Conservation (phyloP, 1,140 invertebrate species). For the Drosophila mayri region DNA sequence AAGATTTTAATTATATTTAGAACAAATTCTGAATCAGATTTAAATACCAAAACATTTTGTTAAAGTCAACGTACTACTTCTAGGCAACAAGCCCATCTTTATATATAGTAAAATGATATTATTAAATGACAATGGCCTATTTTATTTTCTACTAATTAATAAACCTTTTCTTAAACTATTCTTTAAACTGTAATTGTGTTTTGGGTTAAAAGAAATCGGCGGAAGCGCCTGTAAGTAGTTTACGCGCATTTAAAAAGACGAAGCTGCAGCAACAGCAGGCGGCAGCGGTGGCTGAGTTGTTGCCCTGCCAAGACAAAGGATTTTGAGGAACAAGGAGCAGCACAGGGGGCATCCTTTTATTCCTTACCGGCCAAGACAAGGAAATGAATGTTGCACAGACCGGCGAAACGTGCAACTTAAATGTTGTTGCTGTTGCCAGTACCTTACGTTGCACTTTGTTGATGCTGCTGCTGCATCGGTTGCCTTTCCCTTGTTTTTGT, state of each 20-base stretch:
- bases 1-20: background rate
- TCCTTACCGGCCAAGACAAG: constrained; percentile 48
- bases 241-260: constrained; percentile 73
- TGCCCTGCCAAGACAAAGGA: constrained; percentile 48
- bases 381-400: constrained; percentile 77
- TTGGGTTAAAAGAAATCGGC: constrained; percentile 15
- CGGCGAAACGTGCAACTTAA: constrained; percentile 61
- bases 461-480: background rate
- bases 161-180: background rate
- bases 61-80: background rate
- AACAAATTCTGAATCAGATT: background rate
- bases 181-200: constrained; percentile 13
- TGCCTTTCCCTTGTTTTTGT: constrained; percentile 21
- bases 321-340: constrained; percentile 3
- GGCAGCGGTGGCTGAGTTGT: constrained; percentile 4
- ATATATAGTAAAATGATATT: background rate
- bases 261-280: constrained; percentile 10
- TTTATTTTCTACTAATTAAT: background rate
- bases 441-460: constrained; percentile 63
- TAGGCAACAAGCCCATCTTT: background rate
- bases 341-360: constrained; percentile 13
- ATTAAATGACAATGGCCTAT: background rate
- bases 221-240: constrained; percentile 73
- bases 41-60: background rate
- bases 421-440: constrained; percentile 23